Evolutionary conservation across 2,113 vertebrate species (phyloP).

Genomic region (Chionodraco myersi): DNA sequence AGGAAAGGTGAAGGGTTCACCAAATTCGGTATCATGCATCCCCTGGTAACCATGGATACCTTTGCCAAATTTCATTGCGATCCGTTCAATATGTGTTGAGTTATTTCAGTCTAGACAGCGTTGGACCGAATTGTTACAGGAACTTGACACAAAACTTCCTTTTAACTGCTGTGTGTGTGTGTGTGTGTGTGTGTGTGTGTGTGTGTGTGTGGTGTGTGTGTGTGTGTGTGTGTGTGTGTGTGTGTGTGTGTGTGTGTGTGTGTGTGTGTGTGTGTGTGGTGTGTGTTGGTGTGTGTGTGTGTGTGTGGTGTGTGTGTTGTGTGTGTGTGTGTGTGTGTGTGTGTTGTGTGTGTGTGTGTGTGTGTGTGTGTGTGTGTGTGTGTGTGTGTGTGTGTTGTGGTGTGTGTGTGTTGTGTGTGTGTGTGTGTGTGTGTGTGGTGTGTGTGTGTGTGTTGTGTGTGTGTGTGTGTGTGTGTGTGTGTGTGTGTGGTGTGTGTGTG

Average conservation of each 20-base stretch:
- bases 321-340: too few species aligned
- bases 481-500: background rate
- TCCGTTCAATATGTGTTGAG: too few species aligned
- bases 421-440: conserved; percentile 10
- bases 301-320: too few species aligned
- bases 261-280: too few species aligned
- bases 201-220: conserved; percentile 10
- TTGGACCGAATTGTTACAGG: background rate
- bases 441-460: too few species aligned
- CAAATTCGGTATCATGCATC: background rate
- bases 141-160: background rate
- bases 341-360: too few species aligned
- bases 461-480: background rate
- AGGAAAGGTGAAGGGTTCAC: too few species aligned
- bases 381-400: too few species aligned
- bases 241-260: background rate
- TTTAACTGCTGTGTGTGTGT: background rate
- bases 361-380: too few species aligned
- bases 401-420: background rate
- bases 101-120: background rate
- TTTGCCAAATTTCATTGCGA: background rate
- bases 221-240: conserved; percentile 11
- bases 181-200: conserved; percentile 16
- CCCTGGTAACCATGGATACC: background rate
- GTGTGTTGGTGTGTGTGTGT: too few species aligned